These are phyloP conservation scores for Falco novaeseelandiae DNA, from an alignment of 2,797 vertebrate genomes.

Conservation along the genomic window DNA sequence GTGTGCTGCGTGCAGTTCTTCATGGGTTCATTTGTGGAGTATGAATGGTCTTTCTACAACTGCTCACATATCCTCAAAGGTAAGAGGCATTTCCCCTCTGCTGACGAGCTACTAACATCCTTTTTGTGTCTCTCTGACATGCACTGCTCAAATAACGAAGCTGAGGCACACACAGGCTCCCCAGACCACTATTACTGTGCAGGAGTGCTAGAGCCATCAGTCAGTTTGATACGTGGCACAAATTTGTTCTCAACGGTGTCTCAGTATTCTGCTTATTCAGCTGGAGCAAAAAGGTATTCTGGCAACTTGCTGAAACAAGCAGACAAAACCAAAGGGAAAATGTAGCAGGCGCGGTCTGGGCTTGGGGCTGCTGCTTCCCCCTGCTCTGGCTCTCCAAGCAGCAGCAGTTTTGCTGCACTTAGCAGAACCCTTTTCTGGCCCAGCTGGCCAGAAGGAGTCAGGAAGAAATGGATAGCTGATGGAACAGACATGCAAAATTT, in stretches of 20 bases:
- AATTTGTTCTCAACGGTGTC: not conserved
- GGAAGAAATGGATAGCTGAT: not conserved
- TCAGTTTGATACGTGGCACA: not conserved
- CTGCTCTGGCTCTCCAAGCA: not conserved
- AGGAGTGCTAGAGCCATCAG: not conserved
- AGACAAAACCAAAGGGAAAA: slow-evolving; percentile 21
- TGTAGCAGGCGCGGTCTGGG: not conserved
- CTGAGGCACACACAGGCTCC: not conserved
- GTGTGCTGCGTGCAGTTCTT: not conserved
- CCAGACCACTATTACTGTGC: not conserved
- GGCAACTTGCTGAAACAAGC: not conserved
- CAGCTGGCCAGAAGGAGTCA: not conserved
- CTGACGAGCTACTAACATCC: not conserved
- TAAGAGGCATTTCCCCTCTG: not conserved
- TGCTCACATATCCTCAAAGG: not conserved
- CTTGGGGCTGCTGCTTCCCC: not conserved
- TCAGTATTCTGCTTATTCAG: slow-evolving; percentile 28
- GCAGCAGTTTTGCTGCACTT: not conserved
- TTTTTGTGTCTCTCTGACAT: not conserved
- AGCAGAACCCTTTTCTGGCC: not conserved
- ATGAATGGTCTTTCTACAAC: not conserved
- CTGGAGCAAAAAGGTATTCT: not conserved
- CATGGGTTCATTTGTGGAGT: not conserved
- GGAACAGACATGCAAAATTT: not conserved
- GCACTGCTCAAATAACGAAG: not conserved